Base-by-base conservation (phyloP, 53 echinoderm and acorn worm species). In the Glandiceps talaboti region DNA sequence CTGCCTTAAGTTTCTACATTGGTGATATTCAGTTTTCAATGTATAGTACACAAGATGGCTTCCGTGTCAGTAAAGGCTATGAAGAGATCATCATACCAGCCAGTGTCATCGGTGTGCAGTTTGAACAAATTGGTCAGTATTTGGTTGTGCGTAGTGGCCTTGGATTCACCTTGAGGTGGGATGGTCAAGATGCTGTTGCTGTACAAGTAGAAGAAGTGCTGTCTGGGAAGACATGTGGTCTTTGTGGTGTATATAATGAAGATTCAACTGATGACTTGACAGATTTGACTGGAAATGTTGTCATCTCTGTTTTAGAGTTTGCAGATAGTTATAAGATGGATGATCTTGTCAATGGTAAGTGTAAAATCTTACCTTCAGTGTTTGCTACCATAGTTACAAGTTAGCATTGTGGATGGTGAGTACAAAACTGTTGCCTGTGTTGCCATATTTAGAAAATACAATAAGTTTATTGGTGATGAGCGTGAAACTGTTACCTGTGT, bases 121-220 rank as follows among this genome's bases (percentile, higher is more conserved):
- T 78, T 78, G 79, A 78, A 32, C 1, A 27, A 27, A 32, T 78
- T 26, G 31, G 31, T 31, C 25, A 78, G 25, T 78, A 78, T 28
- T 1, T 31, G 14, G 27, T 78, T 1, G 79, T 78, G 32, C 79
- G 32, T 26, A 78, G 79, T 31, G 27, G 14, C 26, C 32, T 32
- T 14, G 79, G 79, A 28, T 78, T 78, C 32, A 27, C 31, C 32
- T 25, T 78, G 26, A 31, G 79, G 0, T 78, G 79, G 79, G 79
- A 78, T n/a, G 64, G 64, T 20, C 6, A 20, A 45, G 64, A 45
- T 12, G 64, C 6, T 12, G 64, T 45, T 6, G 6, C 64, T 20
- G 64, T 45, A 45, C 6, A 6, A 45, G 20, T 20, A 20, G 64
- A 45, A 6, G 64, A 45, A 20, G 64, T 6, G 20, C 64, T 45